A percentile compares a stretch with the other conserved stretches of the same genome.
Conservation (phyloP, 2,113 vertebrate species). For the Heterochromis multidens region DNA sequence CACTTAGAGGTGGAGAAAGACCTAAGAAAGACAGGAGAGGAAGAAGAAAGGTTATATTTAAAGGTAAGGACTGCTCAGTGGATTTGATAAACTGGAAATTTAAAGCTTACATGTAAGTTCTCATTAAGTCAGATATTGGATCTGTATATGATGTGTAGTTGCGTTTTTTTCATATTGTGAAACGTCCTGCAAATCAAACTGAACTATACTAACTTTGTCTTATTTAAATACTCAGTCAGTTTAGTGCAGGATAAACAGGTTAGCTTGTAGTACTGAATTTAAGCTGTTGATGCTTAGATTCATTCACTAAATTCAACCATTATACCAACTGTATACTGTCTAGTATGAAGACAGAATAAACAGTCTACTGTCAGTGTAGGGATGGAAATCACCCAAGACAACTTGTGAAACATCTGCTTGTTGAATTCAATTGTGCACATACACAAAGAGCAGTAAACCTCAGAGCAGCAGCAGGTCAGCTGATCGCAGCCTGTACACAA, state of each 20-base stretch:
- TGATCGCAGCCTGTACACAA: not conserved
- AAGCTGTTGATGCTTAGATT: not conserved
- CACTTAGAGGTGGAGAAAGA: too few species aligned
- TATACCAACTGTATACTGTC: not conserved
- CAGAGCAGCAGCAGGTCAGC: not conserved
- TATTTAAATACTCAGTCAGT: not conserved
- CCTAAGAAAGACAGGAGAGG: too few species aligned
- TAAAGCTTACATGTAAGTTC: too few species aligned
- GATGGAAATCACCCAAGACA: not conserved
- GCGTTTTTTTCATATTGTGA: too few species aligned
- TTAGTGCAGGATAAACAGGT: not conserved
- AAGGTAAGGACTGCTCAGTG: too few species aligned
- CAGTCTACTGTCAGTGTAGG: not conserved
- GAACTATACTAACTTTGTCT: too few species aligned
- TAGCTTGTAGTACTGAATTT: not conserved
- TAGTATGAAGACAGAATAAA: not conserved
- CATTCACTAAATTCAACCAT: not conserved
- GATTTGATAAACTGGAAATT: too few species aligned
- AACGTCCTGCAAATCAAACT: too few species aligned
- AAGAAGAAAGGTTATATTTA: too few species aligned
- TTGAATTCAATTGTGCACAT: not conserved
- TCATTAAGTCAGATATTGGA: too few species aligned
- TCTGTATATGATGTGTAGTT: too few species aligned
- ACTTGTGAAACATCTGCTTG: not conserved
- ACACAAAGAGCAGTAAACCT: not conserved